These are phyloP conservation scores for Panagrolaimus sp. DNA, from an alignment of 1,140 invertebrate species.

Conservation along the genomic window DNA sequence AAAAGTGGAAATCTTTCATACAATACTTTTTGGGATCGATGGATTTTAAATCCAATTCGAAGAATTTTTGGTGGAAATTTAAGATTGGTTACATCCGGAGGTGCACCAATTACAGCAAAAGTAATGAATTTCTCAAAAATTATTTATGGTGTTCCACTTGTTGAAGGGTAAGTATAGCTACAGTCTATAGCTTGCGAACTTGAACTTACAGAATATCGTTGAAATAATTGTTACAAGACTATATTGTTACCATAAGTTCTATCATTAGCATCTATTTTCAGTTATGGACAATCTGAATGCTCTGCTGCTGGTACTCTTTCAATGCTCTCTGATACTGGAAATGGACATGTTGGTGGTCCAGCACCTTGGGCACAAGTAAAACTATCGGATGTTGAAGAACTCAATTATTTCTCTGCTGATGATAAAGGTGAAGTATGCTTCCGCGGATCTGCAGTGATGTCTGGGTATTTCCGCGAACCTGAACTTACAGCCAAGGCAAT, in stretches of 20 bases:
- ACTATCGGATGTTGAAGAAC: slow-evolving; percentile 49
- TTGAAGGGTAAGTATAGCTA: slow-evolving; percentile 50
- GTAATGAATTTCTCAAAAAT: slow-evolving; percentile 42
- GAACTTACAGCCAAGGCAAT: slow-evolving; percentile 59
- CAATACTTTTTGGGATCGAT: slow-evolving; percentile 47
- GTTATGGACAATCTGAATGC: slow-evolving; percentile 53
- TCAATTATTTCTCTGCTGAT: slow-evolving; percentile 42
- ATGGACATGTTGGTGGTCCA: slow-evolving; percentile 52
- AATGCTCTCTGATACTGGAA: slow-evolving; percentile 38
- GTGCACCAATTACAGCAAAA: slow-evolving; percentile 40
- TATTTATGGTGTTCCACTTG: slow-evolving; percentile 48
- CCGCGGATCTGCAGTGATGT: slow-evolving; percentile 48
- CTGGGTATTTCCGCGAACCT: slow-evolving; percentile 52
- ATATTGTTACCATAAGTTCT: too few species aligned
- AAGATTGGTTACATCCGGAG: slow-evolving; percentile 44
- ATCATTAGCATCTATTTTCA: too few species aligned
- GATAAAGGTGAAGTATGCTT: slow-evolving; percentile 52
- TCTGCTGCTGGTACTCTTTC: slow-evolving; percentile 46
- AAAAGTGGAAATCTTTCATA: slow-evolving; percentile 26
- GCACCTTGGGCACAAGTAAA: slow-evolving; percentile 48
- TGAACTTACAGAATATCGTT: too few species aligned
- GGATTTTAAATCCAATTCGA: slow-evolving; percentile 44
- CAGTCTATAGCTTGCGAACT: too few species aligned
- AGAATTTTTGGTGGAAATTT: slow-evolving; percentile 38
- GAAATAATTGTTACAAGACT: too few species aligned